phyloP scores from a whole-genome alignment of 1,140 invertebrate genomes.

The Drosophila ercepeae region DNA sequence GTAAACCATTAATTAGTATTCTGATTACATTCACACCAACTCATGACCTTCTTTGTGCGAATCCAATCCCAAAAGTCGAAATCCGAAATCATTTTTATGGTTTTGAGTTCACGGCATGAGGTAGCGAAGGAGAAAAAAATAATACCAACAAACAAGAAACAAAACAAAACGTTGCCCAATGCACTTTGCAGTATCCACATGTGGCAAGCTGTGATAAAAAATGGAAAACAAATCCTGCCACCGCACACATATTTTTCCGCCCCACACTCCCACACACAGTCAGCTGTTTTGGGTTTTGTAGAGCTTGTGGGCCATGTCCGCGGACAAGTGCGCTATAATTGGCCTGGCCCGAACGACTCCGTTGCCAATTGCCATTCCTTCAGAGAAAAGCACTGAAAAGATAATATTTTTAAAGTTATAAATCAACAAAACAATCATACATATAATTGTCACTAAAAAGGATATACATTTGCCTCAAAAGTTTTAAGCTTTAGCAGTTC shows the following conservation, averaged over 20 bases:
- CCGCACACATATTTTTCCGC: background rate
- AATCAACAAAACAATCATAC: no score
- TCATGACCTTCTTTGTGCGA: constrained; percentile 22
- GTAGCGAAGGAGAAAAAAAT: background rate
- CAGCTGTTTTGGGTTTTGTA: constrained; percentile 33
- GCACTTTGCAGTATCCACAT: constrained; percentile 35
- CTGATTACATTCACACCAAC: constrained; percentile 25
- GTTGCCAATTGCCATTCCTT: constrained; percentile 29
- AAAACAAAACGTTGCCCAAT: constrained; percentile 17
- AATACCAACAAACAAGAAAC: background rate
- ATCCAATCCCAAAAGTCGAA: constrained; percentile 15
- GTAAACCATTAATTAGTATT: constrained; percentile 27
- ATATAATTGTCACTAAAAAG: no score
- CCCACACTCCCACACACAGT: constrained; percentile 22
- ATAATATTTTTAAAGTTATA: background rate
- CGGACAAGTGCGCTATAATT: constrained; percentile 77
- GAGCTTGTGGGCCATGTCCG: constrained; percentile 48
- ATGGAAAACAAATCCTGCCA: constrained; percentile 11
- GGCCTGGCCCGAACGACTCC: constrained; percentile 58
- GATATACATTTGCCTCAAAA: no score
- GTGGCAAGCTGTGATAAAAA: constrained; percentile 5
- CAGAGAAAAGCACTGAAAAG: constrained; percentile 3
- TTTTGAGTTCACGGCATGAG: background rate
- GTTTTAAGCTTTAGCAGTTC: no score
- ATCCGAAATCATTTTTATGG: no score